Base-by-base conservation (phyloP, 1,140 invertebrate genomes). In the Apolygus lucorum region DNA sequence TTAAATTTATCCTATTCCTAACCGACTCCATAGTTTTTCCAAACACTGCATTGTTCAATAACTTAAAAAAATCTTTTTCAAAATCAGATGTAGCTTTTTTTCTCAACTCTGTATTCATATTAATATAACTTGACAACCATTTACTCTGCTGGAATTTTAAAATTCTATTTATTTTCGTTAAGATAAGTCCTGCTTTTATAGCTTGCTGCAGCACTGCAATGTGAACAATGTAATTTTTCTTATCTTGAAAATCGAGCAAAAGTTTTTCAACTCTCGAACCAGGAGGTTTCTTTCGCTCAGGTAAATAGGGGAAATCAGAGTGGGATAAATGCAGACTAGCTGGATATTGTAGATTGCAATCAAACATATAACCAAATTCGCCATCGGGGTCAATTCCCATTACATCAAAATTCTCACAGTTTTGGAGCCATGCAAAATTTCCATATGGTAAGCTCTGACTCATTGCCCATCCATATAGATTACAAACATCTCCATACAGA, bases 401-500 rank as follows among this genome's bases (percentile, higher is more conserved):
- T 49, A 49, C 34, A 17, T 49, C 34, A 17, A 49, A 11, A 11
- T 8, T 8, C 8, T 49, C 34, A 49, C n/a, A n/a, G n/a, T n/a
- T n/a, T n/a, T 49, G 17, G 17, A 49, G 8, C 34, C 34, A 49
- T 49, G 8, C 34, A 49, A 49, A 49, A 77, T n/a, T n/a, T n/a
- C n/a, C n/a, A n/a, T n/a, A n/a, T n/a, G n/a, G n/a, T n/a, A n/a
- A n/a, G n/a, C n/a, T n/a, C n/a, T n/a, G n/a, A n/a, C n/a, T n/a
- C n/a, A n/a, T n/a, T n/a, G n/a, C n/a, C n/a, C n/a, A n/a, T 73
- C 22, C 83, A 64, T 75, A 76, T 81, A 14, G 75, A 76, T 49
- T 59, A 67, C 24, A 68, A 63, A 72, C 79, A 68, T 52, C 69
- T 73, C 14, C 69, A 2, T 78, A 83, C 73, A 77, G 77, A 83